phyloP scores from a whole-genome alignment of 1,140 invertebrate genomes.

The Leptopilina clavipes region DNA sequence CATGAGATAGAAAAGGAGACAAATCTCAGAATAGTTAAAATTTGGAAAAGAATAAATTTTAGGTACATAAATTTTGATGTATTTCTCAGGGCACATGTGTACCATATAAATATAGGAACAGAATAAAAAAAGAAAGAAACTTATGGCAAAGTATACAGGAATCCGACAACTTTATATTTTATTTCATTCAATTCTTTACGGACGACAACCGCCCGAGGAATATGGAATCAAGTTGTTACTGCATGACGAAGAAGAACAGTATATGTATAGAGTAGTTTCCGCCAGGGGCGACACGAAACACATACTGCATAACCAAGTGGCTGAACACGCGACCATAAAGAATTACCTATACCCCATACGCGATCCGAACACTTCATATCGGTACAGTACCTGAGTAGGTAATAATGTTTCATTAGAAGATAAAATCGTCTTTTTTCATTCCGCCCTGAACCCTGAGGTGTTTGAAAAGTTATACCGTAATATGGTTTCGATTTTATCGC shows the following conservation, averaged over 20 bases:
- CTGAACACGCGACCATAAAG: slow-evolving; percentile 62
- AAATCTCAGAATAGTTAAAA: no score
- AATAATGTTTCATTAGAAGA: background rate
- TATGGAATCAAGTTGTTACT: slow-evolving; percentile 73
- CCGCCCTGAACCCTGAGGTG: background rate
- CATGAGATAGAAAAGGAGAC: no score
- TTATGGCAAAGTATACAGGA: slow-evolving; percentile 44
- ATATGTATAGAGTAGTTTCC: slow-evolving; percentile 46
- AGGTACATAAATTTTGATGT: no score
- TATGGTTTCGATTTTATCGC: no score
- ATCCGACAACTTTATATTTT: slow-evolving; percentile 67
- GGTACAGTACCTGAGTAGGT: background rate
- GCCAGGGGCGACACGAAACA: slow-evolving; percentile 60
- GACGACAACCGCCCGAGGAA: slow-evolving; percentile 65
- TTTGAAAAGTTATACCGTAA: no score
- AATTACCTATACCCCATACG: slow-evolving; percentile 57
- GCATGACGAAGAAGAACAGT: slow-evolving; percentile 55
- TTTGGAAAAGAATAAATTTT: no score
- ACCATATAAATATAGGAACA: no score
- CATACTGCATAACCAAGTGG: slow-evolving; percentile 68
- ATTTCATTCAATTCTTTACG: slow-evolving; percentile 71
- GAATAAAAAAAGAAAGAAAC: no score
- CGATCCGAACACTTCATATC: slow-evolving; percentile 43
- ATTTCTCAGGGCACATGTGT: no score
- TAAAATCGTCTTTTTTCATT: background rate